Percentiles rank a stretch among this genome's conserved stretches.
These are phyloP conservation scores for Herpailurus yagouaroundi DNA, from an alignment of 2,113 vertebrate genomes.

Conservation along the genomic window DNA sequence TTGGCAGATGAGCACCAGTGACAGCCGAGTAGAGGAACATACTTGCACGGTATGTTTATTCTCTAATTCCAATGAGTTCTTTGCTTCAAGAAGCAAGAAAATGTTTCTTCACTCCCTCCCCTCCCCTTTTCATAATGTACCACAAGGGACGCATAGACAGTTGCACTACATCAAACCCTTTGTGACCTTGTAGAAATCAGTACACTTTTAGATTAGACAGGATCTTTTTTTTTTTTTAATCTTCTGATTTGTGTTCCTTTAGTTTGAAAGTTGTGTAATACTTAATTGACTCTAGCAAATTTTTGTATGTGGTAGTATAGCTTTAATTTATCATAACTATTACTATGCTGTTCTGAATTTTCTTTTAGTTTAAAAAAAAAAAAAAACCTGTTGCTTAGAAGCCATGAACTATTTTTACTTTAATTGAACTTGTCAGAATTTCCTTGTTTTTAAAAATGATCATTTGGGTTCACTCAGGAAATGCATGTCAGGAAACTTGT, in stretches of 20 bases:
- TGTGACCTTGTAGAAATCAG: conserved; percentile 70
- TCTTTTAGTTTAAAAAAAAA: conserved; percentile 73
- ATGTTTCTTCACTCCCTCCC: not conserved
- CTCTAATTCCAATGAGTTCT: not conserved
- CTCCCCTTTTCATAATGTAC: not conserved
- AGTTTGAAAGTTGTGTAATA: conserved; percentile 70
- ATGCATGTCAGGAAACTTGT: conserved; percentile 88
- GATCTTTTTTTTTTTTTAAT: conserved; percentile 59
- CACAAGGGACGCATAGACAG: conserved; percentile 62
- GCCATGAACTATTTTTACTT: conserved; percentile 84
- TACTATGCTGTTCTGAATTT: conserved; percentile 72
- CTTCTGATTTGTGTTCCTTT: conserved; percentile 62
- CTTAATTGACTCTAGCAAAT: conserved; percentile 77
- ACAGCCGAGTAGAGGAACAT: not conserved
- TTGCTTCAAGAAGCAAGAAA: conserved; percentile 53
- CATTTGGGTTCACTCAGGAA: conserved; percentile 89
- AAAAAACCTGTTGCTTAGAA: conserved; percentile 78
- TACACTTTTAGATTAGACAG: conserved; percentile 66
- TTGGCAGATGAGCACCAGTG: not conserved
- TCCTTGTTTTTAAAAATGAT: conserved; percentile 83
- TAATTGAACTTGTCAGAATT: conserved; percentile 83
- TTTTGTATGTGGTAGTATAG: conserved; percentile 81
- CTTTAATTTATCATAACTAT: conserved; percentile 81
- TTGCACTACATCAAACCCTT: conserved; percentile 79
- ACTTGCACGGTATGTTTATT: not conserved